Percentiles rank a stretch among this genome's conserved stretches.
These are phyloP conservation scores for Callosobruchus maculatus DNA, from an alignment of 2,888 invertebrate genomes.

Conservation along the genomic window DNA sequence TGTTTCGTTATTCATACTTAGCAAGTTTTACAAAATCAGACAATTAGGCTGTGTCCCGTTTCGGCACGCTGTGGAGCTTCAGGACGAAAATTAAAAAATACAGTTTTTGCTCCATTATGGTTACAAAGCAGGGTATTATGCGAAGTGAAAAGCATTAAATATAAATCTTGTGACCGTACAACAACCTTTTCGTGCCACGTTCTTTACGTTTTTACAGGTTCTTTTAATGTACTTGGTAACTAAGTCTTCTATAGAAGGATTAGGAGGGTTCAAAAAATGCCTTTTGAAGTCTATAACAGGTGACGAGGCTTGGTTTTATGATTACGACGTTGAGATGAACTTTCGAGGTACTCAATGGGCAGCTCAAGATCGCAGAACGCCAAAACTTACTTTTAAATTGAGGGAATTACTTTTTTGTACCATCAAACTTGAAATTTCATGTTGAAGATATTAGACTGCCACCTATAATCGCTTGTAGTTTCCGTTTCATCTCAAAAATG, in stretches of 20 bases:
- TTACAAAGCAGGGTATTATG: background rate
- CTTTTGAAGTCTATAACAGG: too few species aligned
- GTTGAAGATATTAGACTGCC: too few species aligned
- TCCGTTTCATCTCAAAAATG: too few species aligned
- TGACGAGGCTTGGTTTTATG: too few species aligned
- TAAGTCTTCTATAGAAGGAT: background rate
- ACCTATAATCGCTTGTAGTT: too few species aligned
- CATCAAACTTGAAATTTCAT: too few species aligned
- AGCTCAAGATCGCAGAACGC: too few species aligned
- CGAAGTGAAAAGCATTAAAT: background rate
- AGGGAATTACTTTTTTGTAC: too few species aligned
- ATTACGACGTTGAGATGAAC: too few species aligned
- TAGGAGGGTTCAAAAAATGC: too few species aligned
- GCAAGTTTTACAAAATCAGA: background rate
- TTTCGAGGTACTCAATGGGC: too few species aligned
- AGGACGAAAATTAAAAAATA: background rate
- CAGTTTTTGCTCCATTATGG: background rate
- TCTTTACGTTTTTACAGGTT: background rate
- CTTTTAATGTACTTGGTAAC: background rate
- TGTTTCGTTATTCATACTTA: background rate
- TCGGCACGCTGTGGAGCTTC: background rate
- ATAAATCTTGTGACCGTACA: background rate
- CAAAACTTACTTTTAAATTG: too few species aligned
- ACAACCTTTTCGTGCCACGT: background rate
- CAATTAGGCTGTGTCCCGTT: background rate